Conservation (phyloP, 2,113 vertebrate species). For the Ceratotherium simum region DNA sequence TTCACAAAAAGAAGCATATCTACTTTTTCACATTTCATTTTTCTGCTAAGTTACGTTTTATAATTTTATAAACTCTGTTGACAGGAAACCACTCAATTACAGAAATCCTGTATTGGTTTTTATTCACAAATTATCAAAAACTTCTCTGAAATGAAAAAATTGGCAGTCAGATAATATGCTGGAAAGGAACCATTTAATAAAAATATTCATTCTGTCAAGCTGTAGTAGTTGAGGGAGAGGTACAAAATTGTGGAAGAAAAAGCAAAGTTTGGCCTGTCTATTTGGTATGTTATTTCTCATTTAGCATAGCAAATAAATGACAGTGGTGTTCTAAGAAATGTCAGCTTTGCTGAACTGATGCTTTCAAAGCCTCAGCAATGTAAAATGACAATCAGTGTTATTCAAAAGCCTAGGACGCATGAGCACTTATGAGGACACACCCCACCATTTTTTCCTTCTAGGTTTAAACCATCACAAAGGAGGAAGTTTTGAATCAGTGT, state of each 20-base stretch:
- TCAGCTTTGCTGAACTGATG: not conserved
- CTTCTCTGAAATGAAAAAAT: constrained; percentile 11
- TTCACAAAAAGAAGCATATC: not conserved
- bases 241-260: not conserved
- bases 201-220: not conserved
- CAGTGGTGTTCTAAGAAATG: not conserved
- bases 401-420: not conserved
- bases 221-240: not conserved
- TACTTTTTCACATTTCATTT: not conserved
- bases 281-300: not conserved
- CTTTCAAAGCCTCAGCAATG: not conserved
- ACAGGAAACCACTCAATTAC: constrained; percentile 45
- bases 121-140: constrained; percentile 28
- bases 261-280: not conserved
- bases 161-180: not conserved
- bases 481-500: not conserved
- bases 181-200: not conserved
- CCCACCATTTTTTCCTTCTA: not conserved
- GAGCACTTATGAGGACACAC: not conserved
- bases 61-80: constrained; percentile 20
- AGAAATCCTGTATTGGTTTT: constrained; percentile 12
- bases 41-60: not conserved
- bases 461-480: not conserved
- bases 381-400: not conserved
- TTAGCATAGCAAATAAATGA: not conserved